Evolutionary conservation across 2,888 invertebrate genomes (phyloP), one percentile per base, ranked within the genome.

Genomic region (Junonia oenone): DNA sequence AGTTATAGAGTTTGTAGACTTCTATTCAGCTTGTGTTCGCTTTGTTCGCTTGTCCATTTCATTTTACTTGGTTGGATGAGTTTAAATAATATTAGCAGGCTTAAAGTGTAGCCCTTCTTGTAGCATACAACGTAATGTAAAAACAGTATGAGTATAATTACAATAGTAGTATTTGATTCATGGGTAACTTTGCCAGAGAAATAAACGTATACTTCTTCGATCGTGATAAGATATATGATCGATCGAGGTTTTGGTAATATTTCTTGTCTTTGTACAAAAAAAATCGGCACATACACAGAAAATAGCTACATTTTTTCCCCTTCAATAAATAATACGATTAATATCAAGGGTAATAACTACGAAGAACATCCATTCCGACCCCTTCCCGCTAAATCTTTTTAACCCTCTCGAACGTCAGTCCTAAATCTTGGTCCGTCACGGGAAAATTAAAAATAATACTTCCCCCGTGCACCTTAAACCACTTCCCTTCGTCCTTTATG

Each of bases 401-500:
- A 73, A 73, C 68, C 68, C 75, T 73, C 72, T 73, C 66, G 63
- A 63, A 73, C 76, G 76, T 80, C 79, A 76, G 66, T 73, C 68
- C 71, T 80, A 84, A 83, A 81, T 83, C 85, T 81, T 79, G 56
- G 67, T 62, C 64, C 66, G 69, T 68, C 71, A 72, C 72, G 77
- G 71, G 68, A 76, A 81, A 86, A 88, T 89, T 88, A 86, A 88
- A 88, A 87, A 83, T 82, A 83, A 82, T 81, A 75, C 72, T 67
- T 69, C 74, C 77, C 74, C 60, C 62, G 71, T 76, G 79, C 72
- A 69, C 76, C 74, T 72, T 72, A 72, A 72, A 74, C 73, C 75
- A 69, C 72, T 68, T 75, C 69, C 70, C 69, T 68, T 69, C 72
- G 72, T 72, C 78, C 72, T 81, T 80, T 79, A 74, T 76, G 79